Conservation (phyloP, 2,113 vertebrate genomes). For the Neodon shergylaensis region DNA sequence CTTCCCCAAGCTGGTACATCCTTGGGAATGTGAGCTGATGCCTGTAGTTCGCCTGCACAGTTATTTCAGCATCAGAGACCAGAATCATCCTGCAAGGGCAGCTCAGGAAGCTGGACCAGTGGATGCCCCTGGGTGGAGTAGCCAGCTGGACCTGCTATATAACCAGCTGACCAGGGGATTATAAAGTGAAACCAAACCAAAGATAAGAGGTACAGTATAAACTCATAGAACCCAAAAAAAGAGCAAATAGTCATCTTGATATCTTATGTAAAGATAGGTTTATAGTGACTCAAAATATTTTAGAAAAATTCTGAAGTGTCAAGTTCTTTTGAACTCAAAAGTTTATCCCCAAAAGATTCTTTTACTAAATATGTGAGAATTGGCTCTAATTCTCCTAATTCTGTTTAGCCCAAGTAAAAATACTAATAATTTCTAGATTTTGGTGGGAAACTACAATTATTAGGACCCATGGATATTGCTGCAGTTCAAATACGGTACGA, state of each 20-base stretch:
- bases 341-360: conserved; percentile 82
- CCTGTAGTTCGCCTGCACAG: conserved; percentile 33
- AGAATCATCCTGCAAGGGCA: background rate
- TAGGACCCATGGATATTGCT: conserved; percentile 97
- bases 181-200: conserved; percentile 5
- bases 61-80: conserved; percentile 53
- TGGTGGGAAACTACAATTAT: conserved; percentile 89
- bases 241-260: conserved; percentile 79
- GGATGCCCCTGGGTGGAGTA: conserved; percentile 39
- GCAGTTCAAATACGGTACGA: conserved; percentile 94
- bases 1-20: background rate
- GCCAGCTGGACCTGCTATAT: conserved; percentile 16
- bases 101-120: background rate
- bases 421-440: conserved; percentile 86
- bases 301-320: conserved; percentile 80
- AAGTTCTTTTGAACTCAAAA: conserved; percentile 84
- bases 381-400: conserved; percentile 87
- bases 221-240: conserved; percentile 67
- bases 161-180: background rate
- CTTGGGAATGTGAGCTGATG: conserved; percentile 12
- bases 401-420: conserved; percentile 90
- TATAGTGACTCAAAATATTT: conserved; percentile 79
- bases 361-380: conserved; percentile 86
- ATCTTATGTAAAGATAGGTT: conserved; percentile 86
- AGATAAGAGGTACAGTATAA: conserved; percentile 72